phyloP scores from a whole-genome alignment of 1,140 invertebrate species.

The Drosophila sp. region DNA sequence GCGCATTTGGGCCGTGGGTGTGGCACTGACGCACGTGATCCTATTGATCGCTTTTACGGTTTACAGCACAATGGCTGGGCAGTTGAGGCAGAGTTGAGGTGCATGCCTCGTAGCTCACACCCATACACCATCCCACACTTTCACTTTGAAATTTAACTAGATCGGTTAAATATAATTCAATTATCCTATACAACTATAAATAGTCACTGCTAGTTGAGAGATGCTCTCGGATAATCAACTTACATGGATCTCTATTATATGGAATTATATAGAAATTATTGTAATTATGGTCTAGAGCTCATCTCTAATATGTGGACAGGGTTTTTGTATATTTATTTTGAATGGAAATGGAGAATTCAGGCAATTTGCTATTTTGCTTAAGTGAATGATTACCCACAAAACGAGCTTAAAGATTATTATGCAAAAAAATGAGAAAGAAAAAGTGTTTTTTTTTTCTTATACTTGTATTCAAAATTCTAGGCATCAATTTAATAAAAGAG shows the following conservation, averaged over 20 bases:
- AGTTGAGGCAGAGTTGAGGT: slow-evolving; percentile 6
- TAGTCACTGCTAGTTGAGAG: background rate
- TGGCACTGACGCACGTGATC: slow-evolving; percentile 46
- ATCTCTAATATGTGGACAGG: slow-evolving; percentile 14
- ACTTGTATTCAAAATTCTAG: slow-evolving; percentile 22
- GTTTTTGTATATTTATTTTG: slow-evolving; percentile 8
- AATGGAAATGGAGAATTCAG: slow-evolving; percentile 42
- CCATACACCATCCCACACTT: slow-evolving; percentile 26
- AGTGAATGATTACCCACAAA: slow-evolving; percentile 72
- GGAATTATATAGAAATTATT: background rate
- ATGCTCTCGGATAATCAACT: background rate
- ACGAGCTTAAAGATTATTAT: slow-evolving; percentile 61
- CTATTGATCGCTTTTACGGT: slow-evolving; percentile 27
- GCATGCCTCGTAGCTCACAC: slow-evolving; percentile 3
- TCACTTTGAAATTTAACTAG: slow-evolving; percentile 19
- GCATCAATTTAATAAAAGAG: slow-evolving; percentile 32
- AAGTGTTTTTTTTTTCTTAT: slow-evolving; percentile 32
- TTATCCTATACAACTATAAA: slow-evolving; percentile 24
- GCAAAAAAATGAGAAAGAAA: slow-evolving; percentile 39
- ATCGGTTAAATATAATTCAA: slow-evolving; percentile 36
- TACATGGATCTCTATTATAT: slow-evolving; percentile 4
- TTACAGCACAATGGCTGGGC: slow-evolving; percentile 7
- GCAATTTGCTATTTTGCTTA: slow-evolving; percentile 58
- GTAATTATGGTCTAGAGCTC: slow-evolving; percentile 16
- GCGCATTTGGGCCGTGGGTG: slow-evolving; percentile 31